Evolutionary conservation across 2,113 vertebrate species (phyloP).

Genomic region (zebrafish (Danio rerio)): DNA sequence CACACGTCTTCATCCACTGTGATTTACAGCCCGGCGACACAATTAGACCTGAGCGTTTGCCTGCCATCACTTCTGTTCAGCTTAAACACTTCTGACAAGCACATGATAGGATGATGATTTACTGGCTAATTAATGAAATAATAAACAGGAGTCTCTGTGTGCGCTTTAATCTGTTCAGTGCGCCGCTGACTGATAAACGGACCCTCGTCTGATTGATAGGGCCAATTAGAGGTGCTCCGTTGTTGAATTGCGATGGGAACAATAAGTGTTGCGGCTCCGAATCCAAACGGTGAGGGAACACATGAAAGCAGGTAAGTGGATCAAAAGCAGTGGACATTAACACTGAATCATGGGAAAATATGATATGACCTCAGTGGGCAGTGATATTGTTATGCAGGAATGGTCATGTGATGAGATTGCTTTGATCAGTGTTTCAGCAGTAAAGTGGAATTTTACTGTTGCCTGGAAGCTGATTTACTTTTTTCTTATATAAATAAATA

Average conservation of each 20-base stretch:
- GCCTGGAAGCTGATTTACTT: background rate
- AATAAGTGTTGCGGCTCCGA: background rate
- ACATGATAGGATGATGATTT: constrained; percentile 42
- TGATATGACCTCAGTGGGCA: background rate
- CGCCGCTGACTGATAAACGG: constrained; percentile 30
- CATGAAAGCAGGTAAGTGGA: constrained; percentile 6
- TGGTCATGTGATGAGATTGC: background rate
- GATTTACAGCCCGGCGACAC: constrained; percentile 38
- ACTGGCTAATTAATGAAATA: constrained; percentile 49
- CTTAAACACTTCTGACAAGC: constrained; percentile 39
- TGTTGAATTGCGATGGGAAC: constrained; percentile 10
- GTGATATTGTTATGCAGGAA: background rate
- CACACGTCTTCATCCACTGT: background rate
- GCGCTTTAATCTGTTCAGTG: constrained; percentile 23
- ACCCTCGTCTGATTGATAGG: constrained; percentile 44
- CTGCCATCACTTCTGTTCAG: constrained; percentile 21
- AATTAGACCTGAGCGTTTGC: background rate
- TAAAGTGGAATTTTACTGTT: background rate
- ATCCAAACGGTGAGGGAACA: background rate
- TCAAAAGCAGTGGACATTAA: background rate
- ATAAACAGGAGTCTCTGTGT: constrained; percentile 19
- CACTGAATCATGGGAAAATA: background rate
- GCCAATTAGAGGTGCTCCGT: constrained; percentile 17
- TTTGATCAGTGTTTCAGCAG: background rate
- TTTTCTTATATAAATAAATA: background rate